A percentile compares a stretch with the other conserved stretches of the same genome.
Evolutionary conservation across 2,888 invertebrate species (phyloP).

Genomic region (Ectropis crepuscularia): DNA sequence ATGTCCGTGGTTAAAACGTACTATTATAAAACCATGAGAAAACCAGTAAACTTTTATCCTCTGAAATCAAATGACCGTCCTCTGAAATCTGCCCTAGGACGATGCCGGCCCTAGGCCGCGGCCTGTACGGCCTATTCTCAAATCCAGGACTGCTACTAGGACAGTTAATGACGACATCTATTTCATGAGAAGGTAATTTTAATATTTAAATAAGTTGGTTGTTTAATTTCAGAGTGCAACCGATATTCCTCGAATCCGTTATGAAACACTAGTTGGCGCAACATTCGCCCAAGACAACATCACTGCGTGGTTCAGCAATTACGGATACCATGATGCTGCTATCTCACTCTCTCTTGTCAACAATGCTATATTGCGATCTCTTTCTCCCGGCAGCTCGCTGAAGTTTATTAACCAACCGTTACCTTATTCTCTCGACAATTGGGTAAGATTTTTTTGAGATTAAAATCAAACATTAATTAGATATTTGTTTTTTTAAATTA

Average conservation of each 20-base stretch:
- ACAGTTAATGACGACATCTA: too few relatives aligned
- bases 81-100: too few relatives aligned
- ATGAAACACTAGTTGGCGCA: conserved; percentile 85
- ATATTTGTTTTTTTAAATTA: neutral
- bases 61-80: too few relatives aligned
- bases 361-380: conserved; percentile 84
- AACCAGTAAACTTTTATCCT: too few relatives aligned
- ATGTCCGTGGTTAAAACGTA: too few relatives aligned
- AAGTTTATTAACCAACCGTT: conserved; percentile 88
- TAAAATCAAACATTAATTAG: neutral
- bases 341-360: conserved; percentile 87
- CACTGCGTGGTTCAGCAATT: conserved; percentile 91
- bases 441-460: conserved; percentile 66
- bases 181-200: too few relatives aligned
- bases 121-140: too few relatives aligned
- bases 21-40: too few relatives aligned
- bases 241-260: conserved; percentile 72
- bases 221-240: conserved; percentile 55
- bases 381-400: conserved; percentile 73
- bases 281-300: conserved; percentile 77
- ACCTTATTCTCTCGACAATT: conserved; percentile 86
- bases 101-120: too few relatives aligned
- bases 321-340: conserved; percentile 90
- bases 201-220: neutral
- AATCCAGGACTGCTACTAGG: too few relatives aligned